Conservation (phyloP, 2,888 invertebrate genomes). For the Heliconius erato region DNA sequence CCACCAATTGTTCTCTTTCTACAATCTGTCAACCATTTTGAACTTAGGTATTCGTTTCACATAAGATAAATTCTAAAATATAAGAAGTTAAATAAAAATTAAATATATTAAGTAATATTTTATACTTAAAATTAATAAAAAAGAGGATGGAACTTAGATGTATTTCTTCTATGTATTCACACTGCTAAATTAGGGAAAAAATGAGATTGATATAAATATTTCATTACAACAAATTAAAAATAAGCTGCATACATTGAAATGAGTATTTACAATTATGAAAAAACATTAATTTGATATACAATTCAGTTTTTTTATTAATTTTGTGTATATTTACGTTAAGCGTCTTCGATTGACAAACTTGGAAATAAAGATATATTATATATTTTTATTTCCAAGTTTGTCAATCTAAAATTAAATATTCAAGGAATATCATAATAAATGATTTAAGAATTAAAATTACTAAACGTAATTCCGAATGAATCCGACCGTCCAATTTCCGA, state of each 20-base stretch:
- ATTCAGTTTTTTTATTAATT: not conserved
- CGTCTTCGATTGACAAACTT: not conserved
- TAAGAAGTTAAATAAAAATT: not conserved
- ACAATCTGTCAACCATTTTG: constrained; percentile 78
- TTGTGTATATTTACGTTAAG: not conserved
- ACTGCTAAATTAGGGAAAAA: not conserved
- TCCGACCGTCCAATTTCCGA: not conserved
- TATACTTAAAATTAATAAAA: not conserved
- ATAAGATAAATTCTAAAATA: constrained; percentile 40
- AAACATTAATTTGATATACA: not conserved
- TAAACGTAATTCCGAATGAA: not conserved
- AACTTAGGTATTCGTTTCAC: constrained; percentile 57
- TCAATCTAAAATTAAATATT: not conserved
- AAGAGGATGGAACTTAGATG: not conserved
- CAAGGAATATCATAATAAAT: not conserved
- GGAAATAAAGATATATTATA: not conserved
- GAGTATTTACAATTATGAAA: not conserved
- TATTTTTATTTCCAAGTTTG: not conserved
- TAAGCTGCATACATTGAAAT: constrained; percentile 8
- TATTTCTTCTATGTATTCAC: not conserved
- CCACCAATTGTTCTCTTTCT: constrained; percentile 70
- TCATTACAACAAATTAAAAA: not conserved
- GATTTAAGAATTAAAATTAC: not conserved
- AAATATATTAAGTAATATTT: not conserved
- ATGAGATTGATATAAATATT: not conserved